Evolutionary conservation across 1,140 invertebrate genomes (phyloP).

Genomic region (Conopomorpha cramerella): DNA sequence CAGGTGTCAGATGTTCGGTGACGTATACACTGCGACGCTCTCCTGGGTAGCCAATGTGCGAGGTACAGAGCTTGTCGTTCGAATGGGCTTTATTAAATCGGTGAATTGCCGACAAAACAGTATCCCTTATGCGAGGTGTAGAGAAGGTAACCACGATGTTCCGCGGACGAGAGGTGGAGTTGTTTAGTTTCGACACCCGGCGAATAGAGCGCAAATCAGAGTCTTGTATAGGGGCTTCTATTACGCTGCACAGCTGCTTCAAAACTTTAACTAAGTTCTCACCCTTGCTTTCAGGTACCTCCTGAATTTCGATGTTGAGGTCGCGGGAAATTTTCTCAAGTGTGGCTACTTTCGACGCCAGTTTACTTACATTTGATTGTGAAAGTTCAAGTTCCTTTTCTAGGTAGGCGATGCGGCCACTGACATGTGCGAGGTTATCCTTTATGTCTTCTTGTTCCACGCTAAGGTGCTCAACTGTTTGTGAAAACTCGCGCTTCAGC

Average conservation of each 20-base stretch:
- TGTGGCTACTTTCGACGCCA: background rate
- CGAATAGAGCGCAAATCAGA: constrained; percentile 3
- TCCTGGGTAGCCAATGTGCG: constrained; percentile 3
- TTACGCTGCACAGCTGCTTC: constrained; percentile 3
- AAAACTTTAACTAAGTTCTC: constrained; percentile 7
- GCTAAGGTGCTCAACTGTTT: constrained; percentile 4
- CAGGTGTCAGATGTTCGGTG: constrained; percentile 6
- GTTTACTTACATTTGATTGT: no score
- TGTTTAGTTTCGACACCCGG: constrained; percentile 7
- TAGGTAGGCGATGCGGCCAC: constrained; percentile 1
- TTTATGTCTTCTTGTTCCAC: constrained; percentile 4
- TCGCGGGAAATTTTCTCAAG: constrained; percentile 4
- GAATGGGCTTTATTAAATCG: constrained; percentile 10
- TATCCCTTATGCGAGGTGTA: constrained; percentile 5
- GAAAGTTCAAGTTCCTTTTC: constrained; percentile 4
- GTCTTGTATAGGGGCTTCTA: constrained; percentile 1
- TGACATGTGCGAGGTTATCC: no score
- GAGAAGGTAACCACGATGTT: constrained; percentile 8
- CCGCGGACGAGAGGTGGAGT: constrained; percentile 4
- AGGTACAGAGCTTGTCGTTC: constrained; percentile 2
- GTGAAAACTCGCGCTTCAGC: constrained; percentile 6
- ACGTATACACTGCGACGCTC: constrained; percentile 5
- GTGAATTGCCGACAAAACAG: constrained; percentile 6
- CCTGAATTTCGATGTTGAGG: no score
- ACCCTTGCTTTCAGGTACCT: constrained; percentile 5